Percentiles rank a stretch among this genome's conserved stretches.
These are phyloP conservation scores for Acanthaster planci DNA, from an alignment of 35 echinoderm and acorn worm genomes.

Conservation along the genomic window DNA sequence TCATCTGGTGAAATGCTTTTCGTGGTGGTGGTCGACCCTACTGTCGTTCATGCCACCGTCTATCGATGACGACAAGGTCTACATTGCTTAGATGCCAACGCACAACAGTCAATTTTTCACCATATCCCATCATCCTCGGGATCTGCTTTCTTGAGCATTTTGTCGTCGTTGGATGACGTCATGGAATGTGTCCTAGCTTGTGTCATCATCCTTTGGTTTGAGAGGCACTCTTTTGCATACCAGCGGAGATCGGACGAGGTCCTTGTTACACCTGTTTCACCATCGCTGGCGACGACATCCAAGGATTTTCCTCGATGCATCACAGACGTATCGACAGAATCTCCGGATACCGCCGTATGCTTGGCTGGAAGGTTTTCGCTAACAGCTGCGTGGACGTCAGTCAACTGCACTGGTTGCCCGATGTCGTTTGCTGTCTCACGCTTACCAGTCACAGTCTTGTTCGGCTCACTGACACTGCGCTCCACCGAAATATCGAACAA, in stretches of 20 bases:
- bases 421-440: background rate
- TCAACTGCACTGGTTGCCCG: background rate
- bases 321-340: background rate
- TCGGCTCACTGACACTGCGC: background rate
- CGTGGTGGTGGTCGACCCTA: no score
- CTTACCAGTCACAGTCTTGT: background rate
- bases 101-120: no score
- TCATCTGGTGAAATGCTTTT: no score
- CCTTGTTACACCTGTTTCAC: background rate
- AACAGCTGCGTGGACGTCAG: background rate
- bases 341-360: background rate
- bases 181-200: background rate
- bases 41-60: no score
- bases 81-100: no score
- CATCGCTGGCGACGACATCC: background rate
- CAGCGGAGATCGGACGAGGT: constrained; percentile 12
- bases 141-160: background rate
- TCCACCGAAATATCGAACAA: background rate
- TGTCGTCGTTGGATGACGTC: background rate
- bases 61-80: no score
- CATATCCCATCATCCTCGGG: background rate
- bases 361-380: no score
- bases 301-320: background rate
- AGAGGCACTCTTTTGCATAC: constrained; percentile 9
- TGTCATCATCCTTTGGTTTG: constrained; percentile 3